These are phyloP conservation scores for Ovis canadensis DNA, from an alignment of 2,113 vertebrate genomes.

Conservation along the genomic window DNA sequence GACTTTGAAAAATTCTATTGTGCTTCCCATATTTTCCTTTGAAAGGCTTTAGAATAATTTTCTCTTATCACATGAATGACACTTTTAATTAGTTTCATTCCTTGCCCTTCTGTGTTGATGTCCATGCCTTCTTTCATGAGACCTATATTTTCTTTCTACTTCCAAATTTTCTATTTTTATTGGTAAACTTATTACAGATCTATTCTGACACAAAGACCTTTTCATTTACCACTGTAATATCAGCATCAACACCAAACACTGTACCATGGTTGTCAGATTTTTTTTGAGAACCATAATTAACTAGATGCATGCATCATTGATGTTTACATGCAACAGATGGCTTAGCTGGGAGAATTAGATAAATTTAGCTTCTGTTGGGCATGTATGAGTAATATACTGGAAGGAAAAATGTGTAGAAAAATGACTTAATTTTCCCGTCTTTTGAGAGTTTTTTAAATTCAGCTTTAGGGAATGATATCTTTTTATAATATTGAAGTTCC, in stretches of 20 bases:
- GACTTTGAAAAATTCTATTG: constrained; percentile 40
- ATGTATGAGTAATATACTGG: constrained; percentile 62
- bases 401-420: constrained; percentile 54
- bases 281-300: constrained; percentile 61
- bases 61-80: neutral
- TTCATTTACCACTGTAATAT: constrained; percentile 29
- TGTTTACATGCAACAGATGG: constrained; percentile 73
- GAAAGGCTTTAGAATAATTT: neutral
- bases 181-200: neutral
- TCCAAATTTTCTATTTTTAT: constrained; percentile 19
- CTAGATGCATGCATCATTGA: constrained; percentile 37
- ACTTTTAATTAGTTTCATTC: neutral
- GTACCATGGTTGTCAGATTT: constrained; percentile 29
- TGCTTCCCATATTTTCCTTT: constrained; percentile 27
- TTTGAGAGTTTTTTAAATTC: constrained; percentile 37
- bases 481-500: constrained; percentile 40
- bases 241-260: constrained; percentile 43
- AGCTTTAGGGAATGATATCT: constrained; percentile 21
- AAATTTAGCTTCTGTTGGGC: constrained; percentile 61
- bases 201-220: constrained; percentile 30
- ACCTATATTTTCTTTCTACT: constrained; percentile 19
- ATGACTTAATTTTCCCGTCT: constrained; percentile 36
- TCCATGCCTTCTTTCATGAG: neutral
- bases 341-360: constrained; percentile 47
- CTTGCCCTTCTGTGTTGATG: neutral